A percentile compares a stretch with the other conserved stretches of the same genome.
phyloP scores from a whole-genome alignment of 2,888 invertebrate genomes.

The Azorinus chamasolen region DNA sequence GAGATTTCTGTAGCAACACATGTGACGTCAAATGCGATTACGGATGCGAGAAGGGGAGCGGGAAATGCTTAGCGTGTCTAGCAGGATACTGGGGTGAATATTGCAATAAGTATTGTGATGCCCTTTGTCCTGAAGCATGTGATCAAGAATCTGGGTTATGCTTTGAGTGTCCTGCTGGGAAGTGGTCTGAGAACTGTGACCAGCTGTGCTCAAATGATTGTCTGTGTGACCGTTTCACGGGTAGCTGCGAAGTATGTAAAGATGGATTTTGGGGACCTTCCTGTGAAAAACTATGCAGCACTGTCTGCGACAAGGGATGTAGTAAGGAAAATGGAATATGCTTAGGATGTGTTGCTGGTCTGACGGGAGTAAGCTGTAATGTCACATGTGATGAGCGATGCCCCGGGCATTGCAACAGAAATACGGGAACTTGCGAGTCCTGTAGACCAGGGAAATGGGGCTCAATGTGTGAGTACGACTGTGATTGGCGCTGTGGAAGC shows the following conservation, averaged over 20 bases:
- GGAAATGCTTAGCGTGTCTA: slow-evolving; percentile 16
- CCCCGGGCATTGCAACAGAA: slow-evolving; percentile 5
- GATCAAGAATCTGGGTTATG: slow-evolving; percentile 20
- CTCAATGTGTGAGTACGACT: slow-evolving; percentile 6
- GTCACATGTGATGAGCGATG: slow-evolving; percentile 2
- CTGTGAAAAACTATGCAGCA: slow-evolving; percentile 6
- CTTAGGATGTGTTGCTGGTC: slow-evolving; percentile 14
- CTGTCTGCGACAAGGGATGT: slow-evolving; percentile 6
- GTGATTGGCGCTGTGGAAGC: slow-evolving; percentile 10
- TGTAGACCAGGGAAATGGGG: slow-evolving; percentile 34
- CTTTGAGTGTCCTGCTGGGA: slow-evolving; percentile 11
- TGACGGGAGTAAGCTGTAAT: slow-evolving; percentile 11
- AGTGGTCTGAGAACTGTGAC: slow-evolving; percentile 13
- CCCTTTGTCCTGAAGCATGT: slow-evolving; percentile 5
- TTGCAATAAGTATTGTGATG: slow-evolving; percentile 6
- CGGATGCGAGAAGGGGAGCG: slow-evolving; percentile 22
- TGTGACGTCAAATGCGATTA: slow-evolving; percentile 1
- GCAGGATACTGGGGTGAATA: slow-evolving; percentile 19
- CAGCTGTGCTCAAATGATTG: slow-evolving; percentile 10
- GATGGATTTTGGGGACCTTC: slow-evolving; percentile 20
- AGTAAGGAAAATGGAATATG: slow-evolving; percentile 24
- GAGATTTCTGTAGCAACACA: background rate
- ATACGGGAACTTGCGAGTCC: slow-evolving; percentile 12
- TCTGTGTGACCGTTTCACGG: background rate
- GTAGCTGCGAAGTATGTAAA: slow-evolving; percentile 19